Percentiles rank a stretch among this genome's conserved stretches.
Evolutionary conservation across 2,113 vertebrate genomes (phyloP).

Genomic region (Actenoides lindsayi): DNA sequence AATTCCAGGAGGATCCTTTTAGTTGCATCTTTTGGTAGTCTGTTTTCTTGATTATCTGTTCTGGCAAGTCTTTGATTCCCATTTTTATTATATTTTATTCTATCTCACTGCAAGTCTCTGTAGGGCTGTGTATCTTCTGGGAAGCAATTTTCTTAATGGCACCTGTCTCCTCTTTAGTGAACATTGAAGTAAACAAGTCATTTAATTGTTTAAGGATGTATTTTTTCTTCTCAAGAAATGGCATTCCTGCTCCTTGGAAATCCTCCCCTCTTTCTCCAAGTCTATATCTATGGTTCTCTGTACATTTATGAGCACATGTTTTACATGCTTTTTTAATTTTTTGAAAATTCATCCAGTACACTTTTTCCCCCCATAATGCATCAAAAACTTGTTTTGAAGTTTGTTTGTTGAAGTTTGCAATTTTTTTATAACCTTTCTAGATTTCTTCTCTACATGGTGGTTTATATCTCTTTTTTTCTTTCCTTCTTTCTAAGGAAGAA

Average conservation of each 20-base stretch:
- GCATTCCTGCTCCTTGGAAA: not conserved
- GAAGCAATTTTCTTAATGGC: conserved; percentile 46
- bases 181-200: conserved; percentile 57
- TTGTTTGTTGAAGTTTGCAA: not conserved
- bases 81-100: conserved; percentile 2
- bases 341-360: not conserved
- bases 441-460: not conserved
- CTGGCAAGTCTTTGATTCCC: conserved; percentile 34
- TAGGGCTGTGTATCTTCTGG: not conserved
- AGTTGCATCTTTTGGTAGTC: not conserved
- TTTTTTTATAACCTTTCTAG: not conserved
- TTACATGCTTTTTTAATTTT: not conserved
- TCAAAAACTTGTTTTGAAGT: not conserved
- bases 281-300: not conserved
- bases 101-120: not conserved
- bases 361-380: not conserved
- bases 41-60: conserved; percentile 38
- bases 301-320: not conserved
- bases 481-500: not conserved
- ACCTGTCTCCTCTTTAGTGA: conserved; percentile 47
- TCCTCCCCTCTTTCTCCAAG: not conserved
- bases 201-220: conserved; percentile 16
- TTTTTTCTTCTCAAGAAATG: not conserved
- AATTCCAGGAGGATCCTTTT: not conserved
- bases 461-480: not conserved